A percentile compares a stretch with the other conserved stretches of the same genome.
Evolutionary conservation across 2,113 vertebrate species (phyloP).

Genomic region (Struthidea cinerea): DNA sequence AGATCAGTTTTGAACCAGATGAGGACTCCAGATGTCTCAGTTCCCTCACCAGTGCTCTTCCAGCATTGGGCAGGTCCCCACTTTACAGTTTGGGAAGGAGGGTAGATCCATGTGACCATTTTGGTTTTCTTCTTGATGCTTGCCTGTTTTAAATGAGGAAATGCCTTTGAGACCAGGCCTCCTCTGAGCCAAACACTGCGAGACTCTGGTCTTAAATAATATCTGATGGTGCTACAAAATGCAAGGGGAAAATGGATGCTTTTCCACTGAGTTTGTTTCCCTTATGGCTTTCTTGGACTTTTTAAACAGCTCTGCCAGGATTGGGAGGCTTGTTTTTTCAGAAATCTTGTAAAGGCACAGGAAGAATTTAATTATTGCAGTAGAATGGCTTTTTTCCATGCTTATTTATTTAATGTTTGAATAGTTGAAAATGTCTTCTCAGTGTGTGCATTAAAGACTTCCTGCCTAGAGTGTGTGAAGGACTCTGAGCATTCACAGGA

Average conservation of each 20-base stretch:
- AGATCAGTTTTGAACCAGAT: not conserved
- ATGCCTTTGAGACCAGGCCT: not conserved
- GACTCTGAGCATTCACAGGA: conserved; percentile 33
- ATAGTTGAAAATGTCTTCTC: conserved; percentile 43
- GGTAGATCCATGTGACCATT: accelerated
- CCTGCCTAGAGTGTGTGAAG: conserved; percentile 55
- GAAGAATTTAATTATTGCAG: conserved; percentile 49
- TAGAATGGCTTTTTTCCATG: not conserved
- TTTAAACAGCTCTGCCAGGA: not conserved
- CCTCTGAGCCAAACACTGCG: not conserved
- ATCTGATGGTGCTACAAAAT: not conserved
- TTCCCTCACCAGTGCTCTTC: not conserved
- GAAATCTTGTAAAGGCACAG: not conserved
- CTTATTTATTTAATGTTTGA: conserved; percentile 46
- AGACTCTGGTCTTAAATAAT: not conserved
- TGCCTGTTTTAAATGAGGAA: not conserved
- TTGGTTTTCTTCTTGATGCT: not conserved
- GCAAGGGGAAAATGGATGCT: not conserved
- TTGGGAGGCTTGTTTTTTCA: not conserved
- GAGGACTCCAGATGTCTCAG: not conserved
- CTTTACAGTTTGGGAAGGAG: not conserved
- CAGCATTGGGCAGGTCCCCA: not conserved
- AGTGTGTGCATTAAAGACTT: conserved; percentile 37
- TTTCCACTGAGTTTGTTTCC: not conserved
- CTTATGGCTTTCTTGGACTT: not conserved